A percentile compares a stretch with the other conserved stretches of the same genome.
Evolutionary conservation across 1,140 invertebrate species (phyloP).

Genomic region (Phocides pigmalion): DNA sequence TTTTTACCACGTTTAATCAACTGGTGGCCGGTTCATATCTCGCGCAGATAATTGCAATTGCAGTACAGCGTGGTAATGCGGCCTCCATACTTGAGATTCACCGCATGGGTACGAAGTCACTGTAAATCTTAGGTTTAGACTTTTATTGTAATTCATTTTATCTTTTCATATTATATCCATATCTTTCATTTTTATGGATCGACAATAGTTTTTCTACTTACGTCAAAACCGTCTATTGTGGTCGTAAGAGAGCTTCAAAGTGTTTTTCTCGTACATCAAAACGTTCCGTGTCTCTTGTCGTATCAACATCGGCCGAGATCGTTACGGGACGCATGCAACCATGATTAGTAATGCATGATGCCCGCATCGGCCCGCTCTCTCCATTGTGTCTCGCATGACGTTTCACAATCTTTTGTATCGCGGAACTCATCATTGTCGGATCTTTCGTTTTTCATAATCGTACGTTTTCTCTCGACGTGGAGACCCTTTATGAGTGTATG

Average conservation of each 20-base stretch:
- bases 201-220: no score
- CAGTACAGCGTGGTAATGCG: no score
- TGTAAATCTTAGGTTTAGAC: no score
- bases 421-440: constrained; percentile 56
- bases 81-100: no score
- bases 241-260: background rate
- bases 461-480: constrained; percentile 37
- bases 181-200: no score
- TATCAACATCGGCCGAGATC: constrained; percentile 3
- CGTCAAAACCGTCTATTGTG: no score
- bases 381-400: constrained; percentile 67
- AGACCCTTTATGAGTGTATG: background rate
- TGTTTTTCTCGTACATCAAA: background rate
- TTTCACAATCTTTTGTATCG: constrained; percentile 70
- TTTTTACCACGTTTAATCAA: no score
- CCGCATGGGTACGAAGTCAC: no score
- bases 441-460: constrained; percentile 20
- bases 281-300: background rate
- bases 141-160: no score
- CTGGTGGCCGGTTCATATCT: no score
- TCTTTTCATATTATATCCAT: no score
- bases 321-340: constrained; percentile 40
- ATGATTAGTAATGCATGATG: constrained; percentile 71
- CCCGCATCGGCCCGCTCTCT: constrained; percentile 65
- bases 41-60: no score